Conservation (phyloP, 2,113 vertebrate genomes). For the Laticauda colubrina region DNA sequence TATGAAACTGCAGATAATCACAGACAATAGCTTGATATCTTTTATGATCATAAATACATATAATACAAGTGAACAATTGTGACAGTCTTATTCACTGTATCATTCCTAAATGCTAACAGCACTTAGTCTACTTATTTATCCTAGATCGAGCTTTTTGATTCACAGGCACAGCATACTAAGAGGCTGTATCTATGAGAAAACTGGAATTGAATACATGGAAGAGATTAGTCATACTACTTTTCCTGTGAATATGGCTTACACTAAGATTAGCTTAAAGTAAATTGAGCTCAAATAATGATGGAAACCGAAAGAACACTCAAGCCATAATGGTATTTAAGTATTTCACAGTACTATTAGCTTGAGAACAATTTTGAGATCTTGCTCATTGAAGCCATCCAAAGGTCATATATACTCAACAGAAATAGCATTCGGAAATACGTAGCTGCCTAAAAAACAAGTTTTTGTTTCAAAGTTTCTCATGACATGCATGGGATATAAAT, state of each 20-base stretch:
- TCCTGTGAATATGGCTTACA: constrained; percentile 16
- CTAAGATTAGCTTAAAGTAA: constrained; percentile 15
- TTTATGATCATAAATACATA: neutral
- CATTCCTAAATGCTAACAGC: neutral
- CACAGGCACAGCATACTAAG: neutral
- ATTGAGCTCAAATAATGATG: constrained; percentile 9
- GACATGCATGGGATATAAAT: neutral
- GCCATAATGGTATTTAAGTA: neutral
- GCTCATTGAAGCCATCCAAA: neutral
- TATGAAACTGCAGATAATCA: neutral
- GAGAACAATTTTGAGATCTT: neutral
- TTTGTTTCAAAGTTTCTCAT: neutral
- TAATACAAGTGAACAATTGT: neutral
- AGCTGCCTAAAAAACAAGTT: neutral
- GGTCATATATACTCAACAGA: neutral
- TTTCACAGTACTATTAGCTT: constrained; percentile 2
- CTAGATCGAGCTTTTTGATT: neutral
- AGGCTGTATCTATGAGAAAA: constrained; percentile 7
- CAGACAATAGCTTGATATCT: neutral
- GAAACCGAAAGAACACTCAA: constrained; percentile 1
- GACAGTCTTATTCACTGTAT: neutral
- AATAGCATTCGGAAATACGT: neutral
- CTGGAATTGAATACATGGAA: constrained; percentile 29
- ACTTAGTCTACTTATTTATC: neutral
- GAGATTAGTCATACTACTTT: constrained; percentile 30